Evolutionary conservation across 1,140 invertebrate species (phyloP), one percentile per base, ranked within the genome.

Genomic region (Pachypeltis micranthus): DNA sequence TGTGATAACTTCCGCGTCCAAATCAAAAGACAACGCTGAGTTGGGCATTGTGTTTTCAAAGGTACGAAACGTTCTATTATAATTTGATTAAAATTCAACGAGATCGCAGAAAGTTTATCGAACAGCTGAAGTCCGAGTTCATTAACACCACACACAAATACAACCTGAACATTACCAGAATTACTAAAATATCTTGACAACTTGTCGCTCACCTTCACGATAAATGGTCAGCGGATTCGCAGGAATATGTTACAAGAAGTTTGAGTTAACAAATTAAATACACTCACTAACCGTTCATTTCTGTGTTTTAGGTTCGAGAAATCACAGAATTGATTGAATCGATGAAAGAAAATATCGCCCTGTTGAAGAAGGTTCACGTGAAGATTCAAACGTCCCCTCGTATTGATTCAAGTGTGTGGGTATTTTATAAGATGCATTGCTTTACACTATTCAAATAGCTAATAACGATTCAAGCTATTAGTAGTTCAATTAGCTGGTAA

Each of bases 331-430:
- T 51, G 21, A 51, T 51, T 4, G 47, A 51, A 21, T 14, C 10
- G 12, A 51, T 51, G 47, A 51, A 51, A 21, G 47, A 51, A 21
- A 51, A 51, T 21, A 51, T 51, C 47, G 47, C 23, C 7, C 21
- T 51, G 19, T 21, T 51, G 7, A 51, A 21, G 19, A 51, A 51
- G 23, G 4, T 51, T 4, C 47, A 51, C 23, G 47, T 51, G 47
- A 10, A 3, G 47, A 51, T 51, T 10, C 47, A 51, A 21, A 10
- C 12, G 7, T 51, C 47, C 12, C 47, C 47, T 14, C 47, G 47
- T 4, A 51, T 51, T 14, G 47, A 51, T 21, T 51, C 47, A 51
- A 51, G 47, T 51, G 47, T 51, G 47, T 51, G 47, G 47, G 47
- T 51, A 51, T 39, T 39, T n/a, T n/a, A n/a, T n/a, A n/a, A n/a